Evolutionary conservation across 2,888 invertebrate genomes (phyloP).

Genomic region (Oegoconia quadripuncta): DNA sequence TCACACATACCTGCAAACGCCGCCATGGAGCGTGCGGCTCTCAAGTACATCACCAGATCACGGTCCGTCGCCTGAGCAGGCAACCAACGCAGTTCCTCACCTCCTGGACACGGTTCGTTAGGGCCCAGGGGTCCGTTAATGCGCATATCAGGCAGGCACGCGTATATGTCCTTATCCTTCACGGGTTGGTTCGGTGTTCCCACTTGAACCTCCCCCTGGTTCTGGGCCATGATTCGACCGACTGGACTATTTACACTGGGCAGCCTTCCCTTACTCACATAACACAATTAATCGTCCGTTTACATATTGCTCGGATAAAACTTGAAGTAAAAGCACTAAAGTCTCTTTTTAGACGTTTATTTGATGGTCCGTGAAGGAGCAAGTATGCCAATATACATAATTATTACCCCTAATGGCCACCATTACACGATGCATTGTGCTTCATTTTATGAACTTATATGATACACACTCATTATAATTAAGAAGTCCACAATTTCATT

Average conservation of each 20-base stretch:
- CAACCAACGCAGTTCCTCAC: constrained; percentile 96
- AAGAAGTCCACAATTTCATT: constrained; percentile 42
- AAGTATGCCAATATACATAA: constrained; percentile 79
- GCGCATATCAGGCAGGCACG: constrained; percentile 78
- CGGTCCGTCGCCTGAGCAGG: constrained; percentile 95
- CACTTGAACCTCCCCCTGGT: constrained; percentile 77
- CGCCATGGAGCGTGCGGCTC: constrained; percentile 98
- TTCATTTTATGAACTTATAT: constrained; percentile 55
- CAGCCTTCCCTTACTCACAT: constrained; percentile 53
- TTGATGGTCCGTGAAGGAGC: constrained; percentile 60
- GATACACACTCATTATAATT: constrained; percentile 39
- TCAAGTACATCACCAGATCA: constrained; percentile 97
- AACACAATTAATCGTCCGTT: constrained; percentile 45
- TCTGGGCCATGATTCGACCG: constrained; percentile 71
- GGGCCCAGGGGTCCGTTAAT: constrained; percentile 68
- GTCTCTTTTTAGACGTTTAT: constrained; percentile 46
- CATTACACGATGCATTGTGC: constrained; percentile 76
- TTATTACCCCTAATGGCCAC: constrained; percentile 78
- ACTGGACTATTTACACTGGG: constrained; percentile 59
- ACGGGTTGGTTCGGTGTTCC: constrained; percentile 73
- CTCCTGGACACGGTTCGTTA: constrained; percentile 72
- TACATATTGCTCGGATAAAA: constrained; percentile 54
- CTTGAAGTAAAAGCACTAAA: constrained; percentile 32
- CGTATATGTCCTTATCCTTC: constrained; percentile 76
- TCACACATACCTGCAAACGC: constrained; percentile 99